Conservation (phyloP, 2,888 invertebrate genomes). For the Ferdinandea cuprea region DNA sequence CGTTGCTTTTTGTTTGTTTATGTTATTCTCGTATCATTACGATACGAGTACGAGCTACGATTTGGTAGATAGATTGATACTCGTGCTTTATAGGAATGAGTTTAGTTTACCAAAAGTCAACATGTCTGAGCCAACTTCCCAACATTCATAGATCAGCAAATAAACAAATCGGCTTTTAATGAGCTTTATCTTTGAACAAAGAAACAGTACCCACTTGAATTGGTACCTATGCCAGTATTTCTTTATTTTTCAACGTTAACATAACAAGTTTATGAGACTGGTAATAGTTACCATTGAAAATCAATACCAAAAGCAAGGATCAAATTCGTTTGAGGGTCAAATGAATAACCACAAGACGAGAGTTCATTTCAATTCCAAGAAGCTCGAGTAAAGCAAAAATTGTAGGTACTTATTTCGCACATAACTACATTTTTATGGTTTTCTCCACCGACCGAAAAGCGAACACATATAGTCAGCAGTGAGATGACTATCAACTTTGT, state of each 20-base stretch:
- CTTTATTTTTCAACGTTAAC: not conserved
- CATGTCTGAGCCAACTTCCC: slow-evolving; percentile 25
- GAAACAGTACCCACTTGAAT: not conserved
- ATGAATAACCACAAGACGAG: not conserved
- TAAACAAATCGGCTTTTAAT: slow-evolving; percentile 1
- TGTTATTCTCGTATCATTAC: not conserved
- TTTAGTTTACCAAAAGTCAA: slow-evolving; percentile 7
- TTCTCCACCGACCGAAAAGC: not conserved
- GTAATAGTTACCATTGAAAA: not conserved
- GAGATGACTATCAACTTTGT: slow-evolving; percentile 59
- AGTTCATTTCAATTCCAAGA: slow-evolving; percentile 28
- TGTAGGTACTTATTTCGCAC: slow-evolving; percentile 8
- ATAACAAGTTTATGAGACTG: not conserved
- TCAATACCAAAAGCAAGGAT: slow-evolving; percentile 3
- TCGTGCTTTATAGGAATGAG: not conserved
- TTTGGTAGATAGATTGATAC: not conserved
- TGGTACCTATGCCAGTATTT: not conserved
- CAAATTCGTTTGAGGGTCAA: not conserved
- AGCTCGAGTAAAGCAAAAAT: not conserved
- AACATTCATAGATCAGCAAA: slow-evolving; percentile 20
- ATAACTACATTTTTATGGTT: slow-evolving; percentile 14
- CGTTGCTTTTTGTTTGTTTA: not conserved
- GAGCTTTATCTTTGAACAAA: slow-evolving; percentile 2
- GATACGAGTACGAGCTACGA: not conserved
- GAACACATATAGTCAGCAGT: slow-evolving; percentile 5